These are phyloP conservation scores for Selenia dentaria DNA, from an alignment of 2,888 invertebrate species.

Conservation along the genomic window DNA sequence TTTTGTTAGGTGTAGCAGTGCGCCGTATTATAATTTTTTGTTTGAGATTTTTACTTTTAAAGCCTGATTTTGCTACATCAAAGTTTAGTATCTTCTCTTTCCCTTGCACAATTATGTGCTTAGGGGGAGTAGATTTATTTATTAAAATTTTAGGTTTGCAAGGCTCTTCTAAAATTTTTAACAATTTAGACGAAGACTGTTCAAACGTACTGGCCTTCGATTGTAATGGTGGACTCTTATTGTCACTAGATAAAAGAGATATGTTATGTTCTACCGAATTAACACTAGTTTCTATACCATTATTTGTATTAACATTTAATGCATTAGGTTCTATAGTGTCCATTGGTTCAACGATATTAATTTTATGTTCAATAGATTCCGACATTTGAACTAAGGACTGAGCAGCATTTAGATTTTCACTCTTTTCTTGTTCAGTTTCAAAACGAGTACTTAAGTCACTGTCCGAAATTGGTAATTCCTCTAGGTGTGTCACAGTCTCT, in stretches of 20 bases:
- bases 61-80: slow-evolving; percentile 65
- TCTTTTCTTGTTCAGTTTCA: slow-evolving; percentile 76
- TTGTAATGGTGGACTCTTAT: slow-evolving; percentile 47
- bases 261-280: slow-evolving; percentile 53
- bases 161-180: slow-evolving; percentile 84
- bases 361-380: slow-evolving; percentile 68
- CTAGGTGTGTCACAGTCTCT: slow-evolving; percentile 5
- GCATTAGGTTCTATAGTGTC: slow-evolving; percentile 39
- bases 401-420: slow-evolving; percentile 77
- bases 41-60: slow-evolving; percentile 63
- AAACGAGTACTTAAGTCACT: slow-evolving; percentile 56
- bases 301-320: slow-evolving; percentile 46
- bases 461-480: slow-evolving; percentile 34
- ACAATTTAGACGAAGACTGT: slow-evolving; percentile 79
- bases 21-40: slow-evolving; percentile 78
- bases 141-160: slow-evolving; percentile 53
- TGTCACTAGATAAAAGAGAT: slow-evolving; percentile 50
- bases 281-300: slow-evolving; percentile 42
- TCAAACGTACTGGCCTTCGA: slow-evolving; percentile 56
- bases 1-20: slow-evolving; percentile 52
- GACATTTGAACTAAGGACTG: slow-evolving; percentile 81
- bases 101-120: slow-evolving; percentile 58
- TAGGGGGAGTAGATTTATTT: slow-evolving; percentile 53
- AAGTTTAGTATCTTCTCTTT: slow-evolving; percentile 79
- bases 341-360: slow-evolving; percentile 52